Percentiles rank a stretch among this genome's conserved stretches.
Conservation (phyloP, 1,140 invertebrate genomes). For the Bombus cullumanus region DNA sequence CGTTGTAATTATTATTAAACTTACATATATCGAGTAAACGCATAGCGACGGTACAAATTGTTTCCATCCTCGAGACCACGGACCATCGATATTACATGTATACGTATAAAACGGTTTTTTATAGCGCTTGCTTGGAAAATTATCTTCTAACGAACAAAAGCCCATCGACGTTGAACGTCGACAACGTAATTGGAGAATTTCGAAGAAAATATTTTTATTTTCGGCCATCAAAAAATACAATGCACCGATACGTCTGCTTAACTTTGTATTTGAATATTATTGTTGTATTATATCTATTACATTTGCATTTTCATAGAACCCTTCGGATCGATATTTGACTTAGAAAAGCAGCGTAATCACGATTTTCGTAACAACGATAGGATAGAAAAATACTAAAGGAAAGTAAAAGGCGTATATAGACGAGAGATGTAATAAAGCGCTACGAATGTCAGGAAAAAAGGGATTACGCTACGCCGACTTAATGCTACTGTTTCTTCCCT, state of each 20-base stretch:
- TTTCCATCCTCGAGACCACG: constrained; percentile 21
- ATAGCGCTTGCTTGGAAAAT: constrained; percentile 8
- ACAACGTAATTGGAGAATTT: neutral
- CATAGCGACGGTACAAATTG: constrained; percentile 72
- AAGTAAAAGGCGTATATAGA: neutral
- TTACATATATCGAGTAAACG: constrained; percentile 70
- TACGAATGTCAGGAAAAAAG: constrained; percentile 22
- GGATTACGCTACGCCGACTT: constrained; percentile 31
- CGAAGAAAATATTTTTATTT: constrained; percentile 10
- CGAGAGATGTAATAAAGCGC: constrained; percentile 12
- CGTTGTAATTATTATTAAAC: constrained; percentile 57
- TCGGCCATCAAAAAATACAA: neutral
- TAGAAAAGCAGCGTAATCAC: constrained; percentile 50
- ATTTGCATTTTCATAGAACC: constrained; percentile 42
- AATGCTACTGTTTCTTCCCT: constrained; percentile 55
- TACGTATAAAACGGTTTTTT: constrained; percentile 13
- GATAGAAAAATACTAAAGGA: constrained; percentile 32
- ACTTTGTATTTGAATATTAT: constrained; percentile 30
- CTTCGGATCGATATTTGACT: constrained; percentile 52
- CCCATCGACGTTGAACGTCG: neutral
- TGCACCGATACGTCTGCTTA: constrained; percentile 46
- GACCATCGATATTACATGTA: constrained; percentile 16
- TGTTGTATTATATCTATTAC: neutral
- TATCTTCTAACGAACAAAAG: neutral
- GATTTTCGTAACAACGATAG: constrained; percentile 16